Base-by-base conservation (phyloP, 2,113 vertebrate genomes). In the Xenus cinereus region DNA sequence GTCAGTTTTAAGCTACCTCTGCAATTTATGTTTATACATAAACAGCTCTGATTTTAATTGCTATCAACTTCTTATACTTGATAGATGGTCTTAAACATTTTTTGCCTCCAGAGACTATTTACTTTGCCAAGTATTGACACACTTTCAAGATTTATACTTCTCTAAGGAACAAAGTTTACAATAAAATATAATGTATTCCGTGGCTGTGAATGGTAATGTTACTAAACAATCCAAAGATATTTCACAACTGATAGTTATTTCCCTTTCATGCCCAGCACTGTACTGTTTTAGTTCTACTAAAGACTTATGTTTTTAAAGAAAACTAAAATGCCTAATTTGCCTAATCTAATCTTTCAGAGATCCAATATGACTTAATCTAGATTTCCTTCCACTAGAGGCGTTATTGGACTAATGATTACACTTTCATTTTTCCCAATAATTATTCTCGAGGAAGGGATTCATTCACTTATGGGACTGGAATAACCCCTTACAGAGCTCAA, bases 101-200 rank as follows among this genome's bases (percentile, higher is more conserved):
- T 97, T 91, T 92, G 43, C 95, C 98, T 97, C 93, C 35, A 77
- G 96, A 95, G 98, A 89, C 97, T 96, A 97, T 95, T 98, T 98
- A 88, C 84, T 96, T 97, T 97, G 96, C 95, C 97, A 92, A 96
- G 89, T 97, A 97, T 98, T 98, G 97, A 98, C 98, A 97, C 94
- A 89, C 46, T 96, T 96, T 95, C 53, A 95, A 96, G 97, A 98
- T 98, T 98, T 98, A 98, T 96, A 95, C 87, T 97, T 93, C 96
- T 96, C 97, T 92, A 80, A 97, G 97, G 98, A 96, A 93, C 32
- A 33, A 54, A 96, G 72, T 84, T 96, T 97, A 98, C 97, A 97
- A 98, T 98, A 98, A 98, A 98, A 97, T 79, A 86, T 97, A 98
- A 98, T 98, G 98, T 97, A 98, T 98, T 98, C 97, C 95, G 92